phyloP scores from a whole-genome alignment of 2,113 vertebrate species.

The Chlamydotis undulata region DNA sequence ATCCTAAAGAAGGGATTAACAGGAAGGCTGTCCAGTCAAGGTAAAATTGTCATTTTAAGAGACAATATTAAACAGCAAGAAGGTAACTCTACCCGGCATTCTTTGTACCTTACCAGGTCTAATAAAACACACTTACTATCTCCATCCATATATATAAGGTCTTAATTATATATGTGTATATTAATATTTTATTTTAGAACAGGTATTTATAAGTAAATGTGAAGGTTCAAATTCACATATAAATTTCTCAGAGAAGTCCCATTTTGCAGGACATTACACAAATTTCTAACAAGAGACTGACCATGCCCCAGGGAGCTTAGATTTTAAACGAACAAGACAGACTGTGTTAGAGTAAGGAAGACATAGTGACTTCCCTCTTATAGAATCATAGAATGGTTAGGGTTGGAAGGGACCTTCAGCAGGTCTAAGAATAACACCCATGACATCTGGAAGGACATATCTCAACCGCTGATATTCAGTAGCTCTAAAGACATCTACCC shows the following conservation, averaged over 20 bases:
- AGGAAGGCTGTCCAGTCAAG: not conserved
- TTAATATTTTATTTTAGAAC: not conserved
- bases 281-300: not conserved
- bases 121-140: not conserved
- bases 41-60: not conserved
- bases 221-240: not conserved
- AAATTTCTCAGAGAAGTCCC: not conserved
- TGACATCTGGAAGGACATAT: not conserved
- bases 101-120: not conserved
- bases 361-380: not conserved
- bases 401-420: no score
- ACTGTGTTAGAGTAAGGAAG: not conserved
- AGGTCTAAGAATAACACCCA: not conserved
- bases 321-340: not conserved
- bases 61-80: not conserved
- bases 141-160: not conserved
- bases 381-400: no score
- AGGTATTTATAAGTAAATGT: not conserved
- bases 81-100: not conserved
- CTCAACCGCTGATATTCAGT: not conserved
- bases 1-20: not conserved
- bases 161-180: not conserved
- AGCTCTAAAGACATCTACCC: not conserved
- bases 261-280: not conserved
- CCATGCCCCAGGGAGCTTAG: not conserved